Percentiles rank a stretch among this genome's conserved stretches.
These are phyloP conservation scores for Mandrillus leucophaeus DNA, from an alignment of 2,113 vertebrate species.

Conservation along the genomic window DNA sequence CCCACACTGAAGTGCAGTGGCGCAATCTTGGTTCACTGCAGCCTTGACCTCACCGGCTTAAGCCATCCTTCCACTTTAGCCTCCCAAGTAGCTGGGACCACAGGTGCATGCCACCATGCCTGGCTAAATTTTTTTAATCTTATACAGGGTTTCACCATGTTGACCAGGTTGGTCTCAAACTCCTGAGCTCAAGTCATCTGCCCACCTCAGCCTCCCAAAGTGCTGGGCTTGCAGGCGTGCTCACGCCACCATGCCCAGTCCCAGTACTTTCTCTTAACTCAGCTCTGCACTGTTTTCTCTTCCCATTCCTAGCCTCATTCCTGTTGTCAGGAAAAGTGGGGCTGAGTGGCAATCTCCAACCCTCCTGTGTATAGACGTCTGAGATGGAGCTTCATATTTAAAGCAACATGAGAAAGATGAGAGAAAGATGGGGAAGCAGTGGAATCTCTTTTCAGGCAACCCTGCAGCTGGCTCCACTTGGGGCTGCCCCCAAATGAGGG, in stretches of 20 bases:
- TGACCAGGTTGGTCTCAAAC: too few species aligned
- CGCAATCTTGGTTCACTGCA: too few species aligned
- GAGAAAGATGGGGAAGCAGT: not conserved
- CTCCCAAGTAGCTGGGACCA: too few species aligned
- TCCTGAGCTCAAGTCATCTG: too few species aligned
- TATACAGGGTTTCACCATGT: too few species aligned
- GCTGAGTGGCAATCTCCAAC: not conserved
- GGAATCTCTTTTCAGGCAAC: not conserved
- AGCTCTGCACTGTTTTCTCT: not conserved
- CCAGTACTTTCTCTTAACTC: not conserved
- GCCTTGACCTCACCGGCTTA: too few species aligned
- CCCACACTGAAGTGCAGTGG: not conserved
- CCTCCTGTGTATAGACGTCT: not conserved
- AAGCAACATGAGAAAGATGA: not conserved
- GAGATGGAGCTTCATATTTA: not conserved
- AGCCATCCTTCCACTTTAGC: too few species aligned
- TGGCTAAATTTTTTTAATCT: too few species aligned
- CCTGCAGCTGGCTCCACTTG: not conserved
- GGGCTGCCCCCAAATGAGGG: not conserved
- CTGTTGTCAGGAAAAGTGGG: not conserved
- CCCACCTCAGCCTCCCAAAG: too few species aligned
- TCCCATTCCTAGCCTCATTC: not conserved
- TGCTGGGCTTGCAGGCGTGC: too few species aligned
- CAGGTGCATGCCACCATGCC: too few species aligned
- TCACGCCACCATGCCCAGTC: fast-evolving